Percentiles rank a stretch among this genome's conserved stretches.
phyloP scores from a whole-genome alignment of 2,797 vertebrate genomes.

The Pseudochirops cupreus region DNA sequence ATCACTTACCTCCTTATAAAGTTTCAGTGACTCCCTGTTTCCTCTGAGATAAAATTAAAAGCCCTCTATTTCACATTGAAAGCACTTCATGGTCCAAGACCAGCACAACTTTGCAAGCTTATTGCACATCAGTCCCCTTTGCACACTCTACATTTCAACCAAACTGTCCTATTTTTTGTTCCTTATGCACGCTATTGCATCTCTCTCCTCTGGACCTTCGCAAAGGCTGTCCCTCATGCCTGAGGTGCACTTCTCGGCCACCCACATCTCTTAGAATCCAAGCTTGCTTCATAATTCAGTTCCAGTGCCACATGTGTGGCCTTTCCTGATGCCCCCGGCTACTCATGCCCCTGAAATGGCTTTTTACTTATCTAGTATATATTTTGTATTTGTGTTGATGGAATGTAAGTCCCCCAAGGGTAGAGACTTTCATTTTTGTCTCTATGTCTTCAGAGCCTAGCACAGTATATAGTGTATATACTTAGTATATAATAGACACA shows the following conservation, averaged over 20 bases:
- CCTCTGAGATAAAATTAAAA: background rate
- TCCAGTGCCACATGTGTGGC: background rate
- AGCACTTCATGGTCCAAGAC: background rate
- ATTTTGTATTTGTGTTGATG: background rate
- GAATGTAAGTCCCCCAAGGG: background rate
- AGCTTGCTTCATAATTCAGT: background rate
- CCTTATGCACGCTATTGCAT: background rate
- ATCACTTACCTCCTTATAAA: background rate
- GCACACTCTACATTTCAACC: background rate
- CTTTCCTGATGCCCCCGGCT: background rate
- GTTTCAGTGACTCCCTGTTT: background rate
- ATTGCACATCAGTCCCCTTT: background rate
- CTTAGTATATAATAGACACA: too few species aligned
- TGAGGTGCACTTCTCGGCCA: background rate
- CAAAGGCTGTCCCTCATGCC: background rate
- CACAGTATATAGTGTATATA: too few species aligned
- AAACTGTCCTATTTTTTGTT: background rate
- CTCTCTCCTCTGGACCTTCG: background rate
- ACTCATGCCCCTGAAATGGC: background rate
- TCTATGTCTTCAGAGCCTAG: background rate
- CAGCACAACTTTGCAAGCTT: background rate
- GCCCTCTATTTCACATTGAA: background rate
- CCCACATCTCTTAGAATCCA: background rate
- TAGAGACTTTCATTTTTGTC: background rate
- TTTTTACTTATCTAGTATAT: background rate